These are phyloP conservation scores for Malurus cyaneus DNA, from an alignment of 2,113 vertebrate genomes.

Conservation along the genomic window DNA sequence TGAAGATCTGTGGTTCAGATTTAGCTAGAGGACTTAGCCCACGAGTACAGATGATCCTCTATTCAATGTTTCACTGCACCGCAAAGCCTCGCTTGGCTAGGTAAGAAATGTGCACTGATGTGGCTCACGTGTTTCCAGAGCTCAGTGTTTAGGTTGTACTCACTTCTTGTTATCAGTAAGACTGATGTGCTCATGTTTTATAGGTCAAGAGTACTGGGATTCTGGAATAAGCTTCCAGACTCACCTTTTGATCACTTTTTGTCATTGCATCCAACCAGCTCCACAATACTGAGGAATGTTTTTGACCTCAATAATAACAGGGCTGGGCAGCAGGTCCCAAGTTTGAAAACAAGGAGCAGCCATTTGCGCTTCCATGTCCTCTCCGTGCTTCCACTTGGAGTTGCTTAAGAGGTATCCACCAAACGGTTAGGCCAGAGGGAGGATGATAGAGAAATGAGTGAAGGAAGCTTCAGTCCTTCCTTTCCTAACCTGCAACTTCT, in stretches of 20 bases:
- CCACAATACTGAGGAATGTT: background rate
- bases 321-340: background rate
- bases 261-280: background rate
- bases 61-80: background rate
- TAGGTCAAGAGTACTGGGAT: background rate
- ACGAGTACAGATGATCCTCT: constrained; percentile 15
- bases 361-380: background rate
- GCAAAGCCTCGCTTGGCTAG: background rate
- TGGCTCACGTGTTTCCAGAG: background rate
- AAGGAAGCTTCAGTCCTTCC: background rate
- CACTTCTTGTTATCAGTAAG: background rate
- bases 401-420: background rate
- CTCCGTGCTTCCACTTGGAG: background rate
- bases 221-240: background rate
- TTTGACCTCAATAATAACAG: background rate
- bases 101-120: background rate
- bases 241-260: background rate
- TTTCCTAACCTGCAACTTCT: background rate
- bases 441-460: background rate
- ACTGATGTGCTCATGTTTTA: background rate
- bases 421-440: background rate
- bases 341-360: background rate
- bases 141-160: background rate
- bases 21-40: background rate
- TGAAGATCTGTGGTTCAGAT: constrained; percentile 26